A percentile compares a stretch with the other conserved stretches of the same genome.
phyloP scores from a whole-genome alignment of 2,797 vertebrate genomes.

The Tolypeutes matacus region DNA sequence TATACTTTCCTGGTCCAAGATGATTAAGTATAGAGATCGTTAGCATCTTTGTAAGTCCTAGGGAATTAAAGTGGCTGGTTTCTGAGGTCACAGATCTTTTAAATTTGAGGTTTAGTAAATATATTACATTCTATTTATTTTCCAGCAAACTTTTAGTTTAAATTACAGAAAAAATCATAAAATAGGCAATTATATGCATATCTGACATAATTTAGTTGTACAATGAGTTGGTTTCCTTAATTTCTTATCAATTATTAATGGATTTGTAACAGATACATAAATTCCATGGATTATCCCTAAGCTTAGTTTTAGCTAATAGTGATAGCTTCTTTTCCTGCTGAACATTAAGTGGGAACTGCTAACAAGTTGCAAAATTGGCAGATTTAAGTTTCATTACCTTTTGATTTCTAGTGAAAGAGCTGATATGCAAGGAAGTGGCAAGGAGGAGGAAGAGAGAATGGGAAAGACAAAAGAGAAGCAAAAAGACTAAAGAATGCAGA shows the following conservation, averaged over 20 bases:
- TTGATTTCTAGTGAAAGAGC: slow-evolving; percentile 56
- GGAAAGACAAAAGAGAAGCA: not conserved
- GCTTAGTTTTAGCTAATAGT: slow-evolving; percentile 51
- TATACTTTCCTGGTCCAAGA: slow-evolving; percentile 58
- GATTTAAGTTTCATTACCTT: slow-evolving; percentile 65
- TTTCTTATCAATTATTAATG: slow-evolving; percentile 69
- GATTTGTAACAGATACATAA: slow-evolving; percentile 62
- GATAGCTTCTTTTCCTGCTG: not conserved
- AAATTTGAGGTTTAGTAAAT: slow-evolving; percentile 39
- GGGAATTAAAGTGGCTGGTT: not conserved
- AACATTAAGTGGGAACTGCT: slow-evolving; percentile 45
- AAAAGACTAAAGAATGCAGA: not conserved
- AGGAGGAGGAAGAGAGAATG: not conserved
- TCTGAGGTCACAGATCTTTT: not conserved
- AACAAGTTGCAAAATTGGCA: slow-evolving; percentile 49
- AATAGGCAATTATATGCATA: not conserved
- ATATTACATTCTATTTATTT: not conserved
- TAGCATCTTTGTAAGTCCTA: not conserved
- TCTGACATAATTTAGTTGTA: not conserved
- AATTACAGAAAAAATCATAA: not conserved
- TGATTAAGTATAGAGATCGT: slow-evolving; percentile 32
- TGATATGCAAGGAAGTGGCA: not conserved
- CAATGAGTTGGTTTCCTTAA: slow-evolving; percentile 41
- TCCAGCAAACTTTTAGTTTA: not conserved
- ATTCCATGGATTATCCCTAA: slow-evolving; percentile 21